These are phyloP conservation scores for Conistra vaccinii DNA, from an alignment of 2,888 invertebrate species.

Conservation along the genomic window DNA sequence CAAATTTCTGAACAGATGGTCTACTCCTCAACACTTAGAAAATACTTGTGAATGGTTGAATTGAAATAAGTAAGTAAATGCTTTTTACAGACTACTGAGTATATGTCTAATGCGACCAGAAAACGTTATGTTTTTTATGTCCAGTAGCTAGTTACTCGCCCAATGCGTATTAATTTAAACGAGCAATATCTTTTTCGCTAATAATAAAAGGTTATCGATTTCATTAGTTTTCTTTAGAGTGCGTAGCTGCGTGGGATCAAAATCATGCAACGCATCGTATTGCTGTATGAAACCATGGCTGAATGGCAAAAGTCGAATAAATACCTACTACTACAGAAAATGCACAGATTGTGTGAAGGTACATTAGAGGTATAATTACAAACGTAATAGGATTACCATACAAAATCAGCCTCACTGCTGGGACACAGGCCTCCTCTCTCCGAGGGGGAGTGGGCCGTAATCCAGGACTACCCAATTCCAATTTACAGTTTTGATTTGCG, in stretches of 20 bases:
- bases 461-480: not conserved
- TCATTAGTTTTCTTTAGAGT: slow-evolving; percentile 21
- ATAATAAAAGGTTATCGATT: slow-evolving; percentile 22
- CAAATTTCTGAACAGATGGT: not conserved
- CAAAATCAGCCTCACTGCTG: no score
- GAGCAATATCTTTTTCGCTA: slow-evolving; percentile 3
- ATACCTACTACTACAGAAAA: not conserved
- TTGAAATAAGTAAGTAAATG: not conserved
- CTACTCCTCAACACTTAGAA: not conserved
- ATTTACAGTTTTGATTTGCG: not conserved
- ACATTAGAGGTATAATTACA: not conserved
- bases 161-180: slow-evolving; percentile 12
- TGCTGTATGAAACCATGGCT: not conserved
- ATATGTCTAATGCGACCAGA: not conserved
- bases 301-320: not conserved
- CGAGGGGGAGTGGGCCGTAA: no score
- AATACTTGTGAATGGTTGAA: not conserved
- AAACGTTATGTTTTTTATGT: not conserved
- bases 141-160: not conserved
- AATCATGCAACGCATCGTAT: not conserved
- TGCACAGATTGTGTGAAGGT: not conserved
- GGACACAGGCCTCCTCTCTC: no score
- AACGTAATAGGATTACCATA: not conserved
- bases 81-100: not conserved
- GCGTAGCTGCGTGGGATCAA: slow-evolving; percentile 1